A percentile compares a stretch with the other conserved stretches of the same genome.
Evolutionary conservation across 2,888 invertebrate species (phyloP).

Genomic region (Drosophila limbata): DNA sequence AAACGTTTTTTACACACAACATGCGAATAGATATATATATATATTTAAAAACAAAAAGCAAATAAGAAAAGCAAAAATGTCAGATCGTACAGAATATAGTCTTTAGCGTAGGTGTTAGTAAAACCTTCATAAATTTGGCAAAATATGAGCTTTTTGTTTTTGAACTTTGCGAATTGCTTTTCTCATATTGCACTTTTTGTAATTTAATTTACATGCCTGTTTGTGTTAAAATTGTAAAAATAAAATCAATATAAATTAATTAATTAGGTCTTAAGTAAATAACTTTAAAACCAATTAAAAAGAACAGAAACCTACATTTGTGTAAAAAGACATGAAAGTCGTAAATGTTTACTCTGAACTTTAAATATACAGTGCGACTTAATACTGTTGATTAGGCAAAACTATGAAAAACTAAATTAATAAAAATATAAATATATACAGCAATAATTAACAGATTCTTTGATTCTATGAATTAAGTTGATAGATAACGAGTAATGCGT

Average conservation of each 20-base stretch:
- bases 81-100: slow-evolving; percentile 60
- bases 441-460: slow-evolving; percentile 54
- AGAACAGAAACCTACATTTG: slow-evolving; percentile 28
- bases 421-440: slow-evolving; percentile 38
- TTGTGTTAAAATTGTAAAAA: slow-evolving; percentile 72
- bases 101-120: slow-evolving; percentile 62
- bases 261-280: slow-evolving; percentile 38
- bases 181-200: slow-evolving; percentile 61
- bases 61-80: slow-evolving; percentile 34
- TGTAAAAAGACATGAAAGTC: slow-evolving; percentile 37
- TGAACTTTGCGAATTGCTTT: slow-evolving; percentile 33
- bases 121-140: slow-evolving; percentile 59
- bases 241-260: slow-evolving; percentile 43
- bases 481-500: slow-evolving; percentile 48
- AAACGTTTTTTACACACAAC: slow-evolving; percentile 39
- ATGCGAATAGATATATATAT: slow-evolving; percentile 26
- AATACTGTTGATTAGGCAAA: slow-evolving; percentile 47
- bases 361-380: slow-evolving; percentile 31
- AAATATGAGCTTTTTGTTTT: slow-evolving; percentile 34
- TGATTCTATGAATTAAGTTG: slow-evolving; percentile 40
- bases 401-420: slow-evolving; percentile 41
- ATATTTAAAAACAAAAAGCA: slow-evolving; percentile 4
- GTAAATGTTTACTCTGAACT: slow-evolving; percentile 37
- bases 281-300: slow-evolving; percentile 28
- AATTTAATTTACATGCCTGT: slow-evolving; percentile 61